phyloP scores from a whole-genome alignment of 2,888 invertebrate genomes.

The Meiosimyza decipiens region DNA sequence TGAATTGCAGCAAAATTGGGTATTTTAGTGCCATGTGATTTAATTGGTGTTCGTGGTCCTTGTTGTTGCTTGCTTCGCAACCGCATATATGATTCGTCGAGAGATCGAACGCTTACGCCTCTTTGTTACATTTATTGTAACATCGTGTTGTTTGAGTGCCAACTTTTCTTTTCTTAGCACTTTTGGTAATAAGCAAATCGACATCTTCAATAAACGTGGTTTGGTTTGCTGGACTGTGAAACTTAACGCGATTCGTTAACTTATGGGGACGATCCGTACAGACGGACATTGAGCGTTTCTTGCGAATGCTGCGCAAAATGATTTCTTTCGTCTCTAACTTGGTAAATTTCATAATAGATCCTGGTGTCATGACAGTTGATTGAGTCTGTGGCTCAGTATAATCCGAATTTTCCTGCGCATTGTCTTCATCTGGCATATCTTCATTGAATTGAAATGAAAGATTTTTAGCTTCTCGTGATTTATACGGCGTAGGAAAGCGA shows the following conservation, averaged over 20 bases:
- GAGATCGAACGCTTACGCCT: conserved; percentile 61
- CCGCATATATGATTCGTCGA: conserved; percentile 49
- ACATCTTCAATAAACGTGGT: conserved; percentile 49
- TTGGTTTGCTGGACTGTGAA: conserved; percentile 57
- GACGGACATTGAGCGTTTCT: conserved; percentile 54
- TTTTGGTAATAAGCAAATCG: conserved; percentile 47
- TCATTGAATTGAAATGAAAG: conserved; percentile 22
- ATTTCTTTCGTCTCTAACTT: conserved; percentile 42
- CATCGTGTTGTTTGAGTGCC: conserved; percentile 45
- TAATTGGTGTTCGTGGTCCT: conserved; percentile 23
- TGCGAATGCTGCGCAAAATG: conserved; percentile 48
- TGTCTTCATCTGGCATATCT: conserved; percentile 33
- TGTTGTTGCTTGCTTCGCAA: not conserved
- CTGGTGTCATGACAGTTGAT: not conserved
- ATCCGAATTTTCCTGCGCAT: not conserved
- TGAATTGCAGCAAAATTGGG: conserved; percentile 79
- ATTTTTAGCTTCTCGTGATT: conserved; percentile 34
- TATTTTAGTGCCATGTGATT: conserved; percentile 68
- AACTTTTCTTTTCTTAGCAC: conserved; percentile 35
- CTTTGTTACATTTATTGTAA: conserved; percentile 48
- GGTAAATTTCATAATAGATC: conserved; percentile 33
- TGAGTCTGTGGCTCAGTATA: not conserved
- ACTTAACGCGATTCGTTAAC: conserved; percentile 41
- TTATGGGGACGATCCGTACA: conserved; percentile 38
- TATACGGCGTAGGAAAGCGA: conserved; percentile 53